These are phyloP conservation scores for Philaenus spumarius DNA, from an alignment of 1,140 invertebrate genomes.

Conservation along the genomic window DNA sequence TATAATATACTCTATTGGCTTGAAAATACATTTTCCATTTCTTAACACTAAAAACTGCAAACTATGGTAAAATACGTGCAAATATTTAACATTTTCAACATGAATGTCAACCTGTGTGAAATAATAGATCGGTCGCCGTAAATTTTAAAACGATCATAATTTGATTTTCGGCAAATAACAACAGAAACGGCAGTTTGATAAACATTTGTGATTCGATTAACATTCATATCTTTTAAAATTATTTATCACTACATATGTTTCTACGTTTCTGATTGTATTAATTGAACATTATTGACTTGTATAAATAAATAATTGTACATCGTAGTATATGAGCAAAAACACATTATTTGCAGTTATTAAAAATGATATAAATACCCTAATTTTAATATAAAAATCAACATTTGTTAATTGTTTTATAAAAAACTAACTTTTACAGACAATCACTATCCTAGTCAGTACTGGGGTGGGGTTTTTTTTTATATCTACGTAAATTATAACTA, in stretches of 20 bases:
- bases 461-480: slow-evolving; percentile 1
- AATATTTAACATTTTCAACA: slow-evolving; percentile 4
- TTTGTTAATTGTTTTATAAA: slow-evolving; percentile 1
- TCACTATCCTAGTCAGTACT: slow-evolving; percentile 12
- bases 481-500: too few relatives aligned
- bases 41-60: slow-evolving; percentile 12
- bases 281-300: neutral
- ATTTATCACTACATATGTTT: slow-evolving; percentile 6
- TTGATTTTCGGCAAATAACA: too few relatives aligned
- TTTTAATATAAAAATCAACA: slow-evolving; percentile 10
- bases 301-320: neutral
- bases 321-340: neutral
- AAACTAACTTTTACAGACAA: slow-evolving; percentile 10
- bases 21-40: slow-evolving; percentile 16
- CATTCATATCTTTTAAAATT: slow-evolving; percentile 10
- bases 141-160: neutral
- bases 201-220: neutral
- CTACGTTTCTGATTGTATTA: neutral
- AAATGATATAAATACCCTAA: neutral
- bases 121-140: slow-evolving; percentile 1
- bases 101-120: slow-evolving; percentile 2
- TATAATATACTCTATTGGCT: slow-evolving; percentile 13
- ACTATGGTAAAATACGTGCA: slow-evolving; percentile 15
- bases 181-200: neutral
- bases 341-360: neutral